A percentile compares a stretch with the other conserved stretches of the same genome.
These are phyloP conservation scores for Cydia strobilella DNA, from an alignment of 1,140 invertebrate species.

Conservation along the genomic window DNA sequence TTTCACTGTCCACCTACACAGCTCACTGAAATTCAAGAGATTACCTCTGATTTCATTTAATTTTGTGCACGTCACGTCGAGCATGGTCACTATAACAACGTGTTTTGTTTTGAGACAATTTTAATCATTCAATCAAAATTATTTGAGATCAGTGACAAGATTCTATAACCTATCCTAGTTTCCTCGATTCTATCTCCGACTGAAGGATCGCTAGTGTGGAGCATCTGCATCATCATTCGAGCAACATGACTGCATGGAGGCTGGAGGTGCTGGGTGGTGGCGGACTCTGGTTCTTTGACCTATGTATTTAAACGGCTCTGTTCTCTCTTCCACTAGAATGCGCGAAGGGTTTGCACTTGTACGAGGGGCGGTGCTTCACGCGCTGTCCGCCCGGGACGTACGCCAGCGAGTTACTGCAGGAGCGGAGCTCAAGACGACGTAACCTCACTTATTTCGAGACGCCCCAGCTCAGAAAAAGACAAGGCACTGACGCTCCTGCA, in stretches of 20 bases:
- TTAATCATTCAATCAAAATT: constrained; percentile 59
- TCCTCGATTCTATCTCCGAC: constrained; percentile 57
- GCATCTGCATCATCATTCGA: constrained; percentile 61
- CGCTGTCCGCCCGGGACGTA: constrained; percentile 69
- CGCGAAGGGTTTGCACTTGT: constrained; percentile 78
- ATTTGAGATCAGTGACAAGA: constrained; percentile 78
- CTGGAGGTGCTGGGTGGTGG: constrained; percentile 75
- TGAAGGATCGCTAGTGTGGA: constrained; percentile 55
- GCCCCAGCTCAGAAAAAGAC: constrained; percentile 49
- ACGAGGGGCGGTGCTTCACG: constrained; percentile 70
- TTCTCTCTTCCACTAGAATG: constrained; percentile 76
- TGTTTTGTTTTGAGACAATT: constrained; percentile 49
- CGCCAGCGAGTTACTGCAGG: constrained; percentile 65
- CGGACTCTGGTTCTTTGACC: constrained; percentile 52
- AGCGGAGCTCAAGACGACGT: constrained; percentile 67
- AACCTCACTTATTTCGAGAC: constrained; percentile 62
- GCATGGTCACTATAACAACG: constrained; percentile 57
- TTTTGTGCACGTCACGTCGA: constrained; percentile 68
- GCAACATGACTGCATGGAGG: constrained; percentile 72
- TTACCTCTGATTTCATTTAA: constrained; percentile 74
- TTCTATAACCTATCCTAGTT: constrained; percentile 63
- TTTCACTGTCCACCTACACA: constrained; percentile 10
- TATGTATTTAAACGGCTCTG: constrained; percentile 66
- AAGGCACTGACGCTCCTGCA: constrained; percentile 40
- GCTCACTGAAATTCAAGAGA: constrained; percentile 20